Evolutionary conservation across 1,140 invertebrate genomes (phyloP), one percentile per base, ranked within the genome.

Genomic region (Drosophila eugracilis): DNA sequence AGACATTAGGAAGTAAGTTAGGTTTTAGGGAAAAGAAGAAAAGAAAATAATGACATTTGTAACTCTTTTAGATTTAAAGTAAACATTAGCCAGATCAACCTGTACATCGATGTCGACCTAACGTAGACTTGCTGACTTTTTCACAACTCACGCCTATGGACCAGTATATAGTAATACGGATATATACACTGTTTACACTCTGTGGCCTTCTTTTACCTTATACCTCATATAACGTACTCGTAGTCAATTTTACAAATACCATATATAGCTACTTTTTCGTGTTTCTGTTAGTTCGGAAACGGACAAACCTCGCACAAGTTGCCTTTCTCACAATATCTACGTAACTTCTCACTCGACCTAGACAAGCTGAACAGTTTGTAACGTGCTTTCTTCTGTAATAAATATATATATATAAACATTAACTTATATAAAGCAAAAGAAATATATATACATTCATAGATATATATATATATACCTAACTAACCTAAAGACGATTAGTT

Each of bases 211-310:
- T 88, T 78, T 89, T 69, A 69, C 65, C 65, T 69, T 69, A 88
- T 88, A 88, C 83, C 83, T 88, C 83, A 88, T 89, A 88, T 57
- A 88, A 89, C 83, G 83, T 88, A 88, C 84, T 88, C 30, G 78
- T 88, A 88, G 83, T 88, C 83, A 86, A 86, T 86, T 85, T 86
- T 78, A 81, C 60, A 80, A 50, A 54, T 72, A 59, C 22, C 60
- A 80, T 45, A 54, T 72, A 59, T 28, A 58, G 42, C 53, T 69
- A 41, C n/a, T n/a, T 60, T 55, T 59, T 45, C 24, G 32, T 39
- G 24, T 57, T 39, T 52, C 50, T 53, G 58, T 49, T 55, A 37
- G 21, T 49, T 54, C 66, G 44, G 32, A 59, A 52, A 58, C 67
- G 54, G 22, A 69, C 52, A 45, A 36, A 72, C 48, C 52, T 74